Conservation (phyloP, 2,888 invertebrate genomes). For the Stratiomys singularior region DNA sequence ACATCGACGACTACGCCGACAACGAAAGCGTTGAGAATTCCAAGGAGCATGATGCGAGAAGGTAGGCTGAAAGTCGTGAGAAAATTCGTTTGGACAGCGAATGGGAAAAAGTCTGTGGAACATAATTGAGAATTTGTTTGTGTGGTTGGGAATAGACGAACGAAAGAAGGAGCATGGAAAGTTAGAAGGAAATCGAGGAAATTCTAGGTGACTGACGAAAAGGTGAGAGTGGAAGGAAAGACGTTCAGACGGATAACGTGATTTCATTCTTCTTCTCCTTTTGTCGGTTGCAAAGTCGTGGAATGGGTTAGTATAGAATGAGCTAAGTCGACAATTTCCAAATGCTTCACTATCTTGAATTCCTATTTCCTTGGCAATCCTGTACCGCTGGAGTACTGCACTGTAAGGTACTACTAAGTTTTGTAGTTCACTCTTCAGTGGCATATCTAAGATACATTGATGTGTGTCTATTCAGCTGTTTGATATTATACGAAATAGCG, state of each 20-base stretch:
- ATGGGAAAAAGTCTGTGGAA: conserved; percentile 3
- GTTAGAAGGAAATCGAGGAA: background rate
- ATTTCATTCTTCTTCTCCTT: background rate
- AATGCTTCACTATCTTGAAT: background rate
- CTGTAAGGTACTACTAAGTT: no score
- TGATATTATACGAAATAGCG: background rate
- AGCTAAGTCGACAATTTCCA: background rate
- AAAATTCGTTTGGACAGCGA: conserved; percentile 35
- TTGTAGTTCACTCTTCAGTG: background rate
- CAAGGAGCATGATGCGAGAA: background rate
- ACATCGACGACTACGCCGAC: background rate
- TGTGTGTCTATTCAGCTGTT: background rate
- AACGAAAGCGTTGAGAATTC: no score
- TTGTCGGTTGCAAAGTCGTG: conserved; percentile 7
- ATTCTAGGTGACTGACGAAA: background rate
- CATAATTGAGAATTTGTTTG: background rate
- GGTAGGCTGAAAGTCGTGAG: conserved; percentile 14
- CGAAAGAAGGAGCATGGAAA: background rate
- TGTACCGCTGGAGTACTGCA: background rate
- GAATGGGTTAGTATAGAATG: background rate
- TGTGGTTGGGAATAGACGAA: background rate
- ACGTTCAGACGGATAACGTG: conserved; percentile 28
- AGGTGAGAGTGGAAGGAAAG: background rate
- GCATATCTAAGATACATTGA: background rate
- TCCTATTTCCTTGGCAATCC: background rate